These are phyloP conservation scores for Archips xylosteana DNA, from an alignment of 2,888 invertebrate species.

Conservation along the genomic window DNA sequence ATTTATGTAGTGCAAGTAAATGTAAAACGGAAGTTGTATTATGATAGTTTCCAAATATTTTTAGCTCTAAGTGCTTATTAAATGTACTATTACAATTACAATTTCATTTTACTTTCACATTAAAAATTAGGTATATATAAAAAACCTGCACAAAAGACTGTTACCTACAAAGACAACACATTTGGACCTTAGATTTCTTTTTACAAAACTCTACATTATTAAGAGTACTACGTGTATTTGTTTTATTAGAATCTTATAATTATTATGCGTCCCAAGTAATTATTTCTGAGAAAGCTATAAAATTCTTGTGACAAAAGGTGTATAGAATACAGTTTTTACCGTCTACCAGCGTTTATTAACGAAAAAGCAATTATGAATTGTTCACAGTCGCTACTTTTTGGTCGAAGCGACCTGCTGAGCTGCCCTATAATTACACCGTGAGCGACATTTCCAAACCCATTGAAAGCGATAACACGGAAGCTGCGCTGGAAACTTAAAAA, in stretches of 20 bases:
- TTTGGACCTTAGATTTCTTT: too few species aligned
- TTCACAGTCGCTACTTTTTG: conserved; percentile 67
- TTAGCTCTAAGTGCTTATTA: too few species aligned
- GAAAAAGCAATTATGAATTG: conserved; percentile 75
- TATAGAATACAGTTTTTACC: conserved; percentile 63
- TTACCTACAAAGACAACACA: too few species aligned
- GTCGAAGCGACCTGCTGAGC: conserved; percentile 77
- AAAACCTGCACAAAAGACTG: too few species aligned
- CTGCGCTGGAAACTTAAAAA: conserved; percentile 82
- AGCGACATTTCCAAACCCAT: conserved; percentile 81
- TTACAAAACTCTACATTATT: not conserved
- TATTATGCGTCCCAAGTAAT: conserved; percentile 22
- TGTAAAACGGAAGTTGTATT: too few species aligned
- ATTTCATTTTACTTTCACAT: too few species aligned
- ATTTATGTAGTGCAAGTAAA: too few species aligned
- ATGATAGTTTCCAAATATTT: too few species aligned
- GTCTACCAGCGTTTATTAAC: conserved; percentile 61
- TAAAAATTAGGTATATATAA: too few species aligned
- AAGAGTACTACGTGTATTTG: not conserved
- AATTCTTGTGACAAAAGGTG: conserved; percentile 59
- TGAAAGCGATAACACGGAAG: conserved; percentile 85
- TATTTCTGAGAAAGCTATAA: conserved; percentile 22
- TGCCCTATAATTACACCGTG: conserved; percentile 81
- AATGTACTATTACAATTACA: too few species aligned
- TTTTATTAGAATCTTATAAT: conserved; percentile 22